Evolutionary conservation across 1,140 invertebrate genomes (phyloP), one percentile per base, ranked within the genome.

Genomic region (Drosophila hydei): DNA sequence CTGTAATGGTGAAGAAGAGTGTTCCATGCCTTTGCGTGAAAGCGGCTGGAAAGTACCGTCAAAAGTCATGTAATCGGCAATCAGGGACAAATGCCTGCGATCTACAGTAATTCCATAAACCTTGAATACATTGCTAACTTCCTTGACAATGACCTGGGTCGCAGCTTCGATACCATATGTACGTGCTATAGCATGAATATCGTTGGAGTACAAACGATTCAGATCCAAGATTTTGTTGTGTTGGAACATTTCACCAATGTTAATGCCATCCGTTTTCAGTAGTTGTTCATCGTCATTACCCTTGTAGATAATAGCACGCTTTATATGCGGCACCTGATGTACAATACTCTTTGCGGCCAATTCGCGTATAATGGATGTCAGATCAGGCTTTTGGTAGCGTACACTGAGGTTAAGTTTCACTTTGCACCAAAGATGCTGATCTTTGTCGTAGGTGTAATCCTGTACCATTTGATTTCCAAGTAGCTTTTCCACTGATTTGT

Each of bases 41-140:
- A 99, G 95, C 0, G 98, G 96, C 87, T 96, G 94, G 81, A 97
- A 99, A 8, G 92, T 93, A 0, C 99, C 99, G 89, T 97, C 96
- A 79, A 95, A 98, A 0, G 98, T 99, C 98, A 99, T 99, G 90
- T 99, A 99, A 92, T 99, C 98, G 0, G 98, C 97, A 59, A 99
- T 95, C 0, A 99, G 92, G 0, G 94, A 95, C 64, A 99, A 93
- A 94, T 99, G 99, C 36, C 98, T 93, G 3, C 96, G 95, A 93
- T 99, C 97, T 0, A 99, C 98, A 14, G 95, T 94, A 83, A 99
- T 99, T 19, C 98, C 98, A 90, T 99, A 99, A 3, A 97, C 97
- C 80, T 95, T 96, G 91, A 99, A 99, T 12, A 99, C 98, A 90
- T 97, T 96, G 90, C 95, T 94, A 30, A 99, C 95, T 94, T 99